Percentiles rank a stretch among this genome's conserved stretches.
Conservation (phyloP, 2,888 invertebrate species). For the Stramonita haemastoma region DNA sequence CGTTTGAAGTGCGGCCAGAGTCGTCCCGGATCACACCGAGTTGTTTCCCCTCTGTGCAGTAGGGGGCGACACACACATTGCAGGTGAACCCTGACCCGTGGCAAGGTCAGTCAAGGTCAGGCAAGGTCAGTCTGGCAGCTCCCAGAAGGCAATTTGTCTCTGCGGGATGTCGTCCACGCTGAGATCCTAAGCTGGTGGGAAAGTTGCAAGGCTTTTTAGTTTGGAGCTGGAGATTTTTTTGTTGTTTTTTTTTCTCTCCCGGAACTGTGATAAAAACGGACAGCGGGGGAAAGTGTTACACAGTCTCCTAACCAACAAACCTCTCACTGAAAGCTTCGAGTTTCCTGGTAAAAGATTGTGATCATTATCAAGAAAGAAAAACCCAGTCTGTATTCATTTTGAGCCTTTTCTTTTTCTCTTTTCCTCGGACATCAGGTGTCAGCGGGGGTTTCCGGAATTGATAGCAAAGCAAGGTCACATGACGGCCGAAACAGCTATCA, state of each 20-base stretch:
- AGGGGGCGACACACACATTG: not conserved
- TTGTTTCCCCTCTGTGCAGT: not conserved
- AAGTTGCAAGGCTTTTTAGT: not conserved
- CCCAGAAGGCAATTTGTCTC: not conserved
- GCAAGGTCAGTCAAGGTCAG: not conserved
- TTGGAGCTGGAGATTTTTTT: not conserved
- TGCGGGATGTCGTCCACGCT: not conserved
- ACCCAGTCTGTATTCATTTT: not conserved
- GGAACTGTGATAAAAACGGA: too few relatives aligned
- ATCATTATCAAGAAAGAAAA: too few relatives aligned
- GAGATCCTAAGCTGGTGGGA: not conserved
- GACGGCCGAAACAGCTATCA: too few relatives aligned
- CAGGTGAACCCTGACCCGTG: not conserved
- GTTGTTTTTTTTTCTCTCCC: not conserved
- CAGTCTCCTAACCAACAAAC: too few relatives aligned
- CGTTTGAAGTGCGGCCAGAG: not conserved
- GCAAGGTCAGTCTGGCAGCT: not conserved
- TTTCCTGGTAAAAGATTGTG: too few relatives aligned
- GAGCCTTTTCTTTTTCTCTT: not conserved
- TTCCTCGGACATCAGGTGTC: not conserved
- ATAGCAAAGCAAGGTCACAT: too few relatives aligned
- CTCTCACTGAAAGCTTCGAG: too few relatives aligned
- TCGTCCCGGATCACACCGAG: not conserved
- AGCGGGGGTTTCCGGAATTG: too few relatives aligned
- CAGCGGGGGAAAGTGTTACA: too few relatives aligned